Evolutionary conservation across 1,140 invertebrate species (phyloP).

Genomic region (Lucilia sericata): DNA sequence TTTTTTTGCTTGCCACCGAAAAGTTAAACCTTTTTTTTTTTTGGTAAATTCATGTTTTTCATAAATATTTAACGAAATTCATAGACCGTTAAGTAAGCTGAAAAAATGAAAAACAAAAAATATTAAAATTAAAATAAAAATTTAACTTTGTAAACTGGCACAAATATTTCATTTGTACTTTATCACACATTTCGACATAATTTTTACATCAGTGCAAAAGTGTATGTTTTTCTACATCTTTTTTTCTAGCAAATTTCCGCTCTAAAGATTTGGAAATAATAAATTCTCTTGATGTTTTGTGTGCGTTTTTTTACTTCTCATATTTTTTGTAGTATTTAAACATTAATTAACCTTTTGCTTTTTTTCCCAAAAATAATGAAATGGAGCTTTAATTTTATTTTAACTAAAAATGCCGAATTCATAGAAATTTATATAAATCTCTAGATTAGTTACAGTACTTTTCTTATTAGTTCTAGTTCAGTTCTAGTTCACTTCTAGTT

Average conservation of each 20-base stretch:
- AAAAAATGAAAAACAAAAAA: not conserved
- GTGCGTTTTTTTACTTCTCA: not conserved
- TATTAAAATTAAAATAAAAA: not conserved
- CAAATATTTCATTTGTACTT: not conserved
- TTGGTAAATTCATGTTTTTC: too few relatives aligned
- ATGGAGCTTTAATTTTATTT: too few relatives aligned
- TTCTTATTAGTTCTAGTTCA: too few relatives aligned
- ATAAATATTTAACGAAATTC: not conserved
- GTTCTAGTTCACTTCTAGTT: too few relatives aligned
- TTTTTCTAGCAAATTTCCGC: not conserved
- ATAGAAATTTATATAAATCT: too few relatives aligned
- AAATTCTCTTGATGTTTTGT: not conserved
- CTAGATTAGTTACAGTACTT: too few relatives aligned
- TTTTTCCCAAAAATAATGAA: not conserved
- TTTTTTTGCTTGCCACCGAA: not conserved
- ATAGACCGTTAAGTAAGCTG: constrained; percentile 2
- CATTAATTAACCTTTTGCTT: constrained; percentile 18
- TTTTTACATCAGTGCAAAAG: not conserved
- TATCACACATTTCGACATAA: not conserved
- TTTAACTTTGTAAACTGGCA: not conserved
- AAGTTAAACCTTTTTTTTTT: not conserved
- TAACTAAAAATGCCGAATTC: too few relatives aligned
- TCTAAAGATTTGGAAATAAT: constrained; percentile 6
- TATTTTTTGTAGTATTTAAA: not conserved
- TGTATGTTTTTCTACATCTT: not conserved